Evolutionary conservation across 2,888 invertebrate species (phyloP), one percentile per base, ranked within the genome.

Genomic region (Cantharis flavilabris): DNA sequence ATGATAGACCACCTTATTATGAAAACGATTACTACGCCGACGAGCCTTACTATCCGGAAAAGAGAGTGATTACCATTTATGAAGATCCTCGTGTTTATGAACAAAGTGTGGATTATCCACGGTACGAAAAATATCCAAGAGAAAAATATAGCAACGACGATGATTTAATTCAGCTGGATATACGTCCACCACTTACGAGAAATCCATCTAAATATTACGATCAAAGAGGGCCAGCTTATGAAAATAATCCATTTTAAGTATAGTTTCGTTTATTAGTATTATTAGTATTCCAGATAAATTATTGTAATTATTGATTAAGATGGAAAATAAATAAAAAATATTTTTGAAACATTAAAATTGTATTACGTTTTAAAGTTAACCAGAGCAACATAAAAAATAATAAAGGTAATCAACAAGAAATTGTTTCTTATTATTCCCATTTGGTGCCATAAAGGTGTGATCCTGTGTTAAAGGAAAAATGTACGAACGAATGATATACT

Each of bases 51-150:
- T 64, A 69, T 20, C 77, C 80, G 5, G 76, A 82, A 33, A 84
- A 83, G 72, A 84, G 83, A 77, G 86, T 85, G 11, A 88, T 88
- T 49, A 88, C 87, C 0, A 83, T 88, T 73, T 88, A 87, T 76
- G 88, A 88, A 82, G 88, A 88, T 82, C 88, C 88, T 9, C 81
- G 86, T 69, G 82, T 82, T 69, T 79, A 80, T 28, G 72, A 78
- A 10, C 71, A 80, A 16, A 76, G 65, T n/a, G 63, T 70, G 14
- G 76, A 79, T 11, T 76, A 77, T 72, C 73, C 78, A 62, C 72
- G 76, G 11, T 72, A 78, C 10, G 33, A 72, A 14, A 72, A 70
- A 63, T 71, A 65, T 72, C 79, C 76, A 69, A 64, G 69, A n/a
- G 69, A 70, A 3, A 16, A 67, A 18, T 80, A 83, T 33, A 76